Evolutionary conservation across 2,797 vertebrate species (phyloP), one percentile per base, ranked within the genome.

Genomic region (Mus caroli): DNA sequence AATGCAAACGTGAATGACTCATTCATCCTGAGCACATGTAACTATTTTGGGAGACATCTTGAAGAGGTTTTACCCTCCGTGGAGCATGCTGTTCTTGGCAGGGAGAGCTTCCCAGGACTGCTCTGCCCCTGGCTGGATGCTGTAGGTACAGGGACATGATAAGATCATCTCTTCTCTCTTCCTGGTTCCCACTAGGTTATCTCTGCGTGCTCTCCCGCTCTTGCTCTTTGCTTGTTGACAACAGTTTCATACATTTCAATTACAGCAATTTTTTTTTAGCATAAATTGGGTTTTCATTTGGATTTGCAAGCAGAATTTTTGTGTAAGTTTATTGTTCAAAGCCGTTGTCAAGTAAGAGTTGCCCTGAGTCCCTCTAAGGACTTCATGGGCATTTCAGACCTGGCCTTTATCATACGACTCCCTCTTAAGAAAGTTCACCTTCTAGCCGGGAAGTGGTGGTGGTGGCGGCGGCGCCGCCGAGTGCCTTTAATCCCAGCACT

Each of bases 11-110:
- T 97, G 97, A 97, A 97, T 98, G 96, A 97, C 97, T 98, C 96
- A 98, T 98, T 98, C 97, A 98, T 96, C 97, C 97, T 97, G 98
- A 98, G 98, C 96, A 97, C 54, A 94, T 85, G 95, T 95, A 96
- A 95, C 97, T 96, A 91, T 97, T 98, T 97, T 92, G 84, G 97
- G 93, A 95, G 90, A 46, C 52, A 46, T 50, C 79, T 71, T 43
- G 85, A 67, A 95, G 96, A 97, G 94, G 92, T 95, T 95, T 97
- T 96, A 3, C 96, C 93, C 94, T 95, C 89, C 91, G 43, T 50
- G 83, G 31, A 85, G 79, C 96, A 94, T 12, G 95, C 14, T 89
- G 94, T 97, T 97, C 69, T 93, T 95, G 91, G 77, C 80, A 94
- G 71, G 64, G 77, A 62, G 88, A 19, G 88, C 92, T 12, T 89